These are phyloP conservation scores for Trogon surrucura DNA, from an alignment of 2,113 vertebrate species.

Conservation along the genomic window DNA sequence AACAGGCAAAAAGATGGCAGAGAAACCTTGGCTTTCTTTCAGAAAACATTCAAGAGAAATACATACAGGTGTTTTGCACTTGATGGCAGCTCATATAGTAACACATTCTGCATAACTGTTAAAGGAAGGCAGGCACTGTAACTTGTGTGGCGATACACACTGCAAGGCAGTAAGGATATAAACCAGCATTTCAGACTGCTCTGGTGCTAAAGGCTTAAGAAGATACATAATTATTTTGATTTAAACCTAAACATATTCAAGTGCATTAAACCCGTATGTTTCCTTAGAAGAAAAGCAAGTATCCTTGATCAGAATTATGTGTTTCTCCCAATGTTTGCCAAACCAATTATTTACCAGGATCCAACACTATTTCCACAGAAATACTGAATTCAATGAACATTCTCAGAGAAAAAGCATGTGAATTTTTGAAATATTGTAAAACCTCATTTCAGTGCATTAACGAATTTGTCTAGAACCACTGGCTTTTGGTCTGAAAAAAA, in stretches of 20 bases:
- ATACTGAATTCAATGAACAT: not conserved
- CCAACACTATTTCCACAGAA: not conserved
- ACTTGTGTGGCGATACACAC: not conserved
- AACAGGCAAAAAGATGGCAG: not conserved
- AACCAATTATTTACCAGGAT: not conserved
- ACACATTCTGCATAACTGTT: not conserved
- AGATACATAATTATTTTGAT: not conserved
- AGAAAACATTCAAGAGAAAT: not conserved
- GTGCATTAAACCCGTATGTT: not conserved
- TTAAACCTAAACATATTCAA: not conserved
- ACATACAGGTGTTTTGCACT: accelerated
- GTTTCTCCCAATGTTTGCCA: not conserved
- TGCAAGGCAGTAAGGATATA: not conserved
- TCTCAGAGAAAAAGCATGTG: not conserved
- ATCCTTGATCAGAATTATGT: not conserved
- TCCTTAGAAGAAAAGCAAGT: not conserved
- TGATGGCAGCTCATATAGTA: not conserved
- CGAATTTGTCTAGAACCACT: not conserved
- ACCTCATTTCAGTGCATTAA: not conserved
- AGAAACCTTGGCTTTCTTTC: not conserved
- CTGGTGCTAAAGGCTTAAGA: not conserved
- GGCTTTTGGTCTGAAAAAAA: not conserved
- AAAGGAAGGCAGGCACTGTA: not conserved
- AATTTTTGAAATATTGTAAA: not conserved
- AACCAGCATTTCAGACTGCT: not conserved